Evolutionary conservation across 2,888 invertebrate species (phyloP).

Genomic region (Lamproptera curius): DNA sequence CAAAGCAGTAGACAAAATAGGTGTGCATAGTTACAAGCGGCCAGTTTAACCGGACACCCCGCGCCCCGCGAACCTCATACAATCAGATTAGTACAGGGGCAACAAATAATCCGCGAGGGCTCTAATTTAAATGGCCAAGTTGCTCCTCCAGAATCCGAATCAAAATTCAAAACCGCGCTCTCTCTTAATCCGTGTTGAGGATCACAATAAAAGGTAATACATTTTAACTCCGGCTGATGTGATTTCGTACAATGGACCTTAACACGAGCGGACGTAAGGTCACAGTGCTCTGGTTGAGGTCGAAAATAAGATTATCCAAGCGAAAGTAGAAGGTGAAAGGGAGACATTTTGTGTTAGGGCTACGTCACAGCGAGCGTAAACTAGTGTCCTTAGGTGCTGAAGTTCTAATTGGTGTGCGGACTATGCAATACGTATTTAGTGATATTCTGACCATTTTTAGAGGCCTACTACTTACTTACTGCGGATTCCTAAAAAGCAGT

Average conservation of each 20-base stretch:
- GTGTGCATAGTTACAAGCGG: conserved; percentile 63
- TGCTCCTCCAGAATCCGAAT: conserved; percentile 70
- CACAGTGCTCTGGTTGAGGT: conserved; percentile 43
- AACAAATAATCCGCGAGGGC: conserved; percentile 55
- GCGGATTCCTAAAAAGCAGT: no score
- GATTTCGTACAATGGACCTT: conserved; percentile 46
- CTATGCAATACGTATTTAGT: no score
- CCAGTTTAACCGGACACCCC: conserved; percentile 44
- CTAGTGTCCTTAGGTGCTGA: no score
- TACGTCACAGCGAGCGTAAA: conserved; percentile 15
- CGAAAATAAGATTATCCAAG: conserved; percentile 76
- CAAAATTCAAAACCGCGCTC: conserved; percentile 78
- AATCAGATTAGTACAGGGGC: conserved; percentile 44
- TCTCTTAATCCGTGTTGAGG: conserved; percentile 78
- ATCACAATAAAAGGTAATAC: conserved; percentile 79
- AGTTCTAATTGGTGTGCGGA: no score
- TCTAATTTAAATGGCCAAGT: conserved; percentile 62
- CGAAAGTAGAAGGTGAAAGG: conserved; percentile 78
- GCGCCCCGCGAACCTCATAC: conserved; percentile 29
- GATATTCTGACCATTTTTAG: no score
- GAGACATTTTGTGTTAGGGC: conserved; percentile 69
- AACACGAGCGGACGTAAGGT: conserved; percentile 39
- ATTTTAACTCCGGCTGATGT: conserved; percentile 61
- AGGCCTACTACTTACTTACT: no score
- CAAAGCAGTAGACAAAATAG: conserved; percentile 72